Conservation (phyloP, 2,888 invertebrate genomes). For the Leptogaster cylindrica region DNA sequence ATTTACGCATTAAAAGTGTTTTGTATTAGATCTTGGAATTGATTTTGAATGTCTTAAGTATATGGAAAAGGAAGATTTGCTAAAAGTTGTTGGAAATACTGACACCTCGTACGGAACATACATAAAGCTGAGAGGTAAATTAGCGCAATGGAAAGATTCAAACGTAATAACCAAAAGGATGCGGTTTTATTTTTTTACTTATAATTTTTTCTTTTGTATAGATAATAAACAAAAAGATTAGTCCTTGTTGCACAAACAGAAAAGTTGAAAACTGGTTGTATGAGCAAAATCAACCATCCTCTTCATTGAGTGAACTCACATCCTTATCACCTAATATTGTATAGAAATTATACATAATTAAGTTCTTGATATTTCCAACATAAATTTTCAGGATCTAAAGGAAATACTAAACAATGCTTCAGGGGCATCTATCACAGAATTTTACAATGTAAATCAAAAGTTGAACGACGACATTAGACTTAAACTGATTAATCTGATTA, state of each 20-base stretch:
- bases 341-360: too few species aligned
- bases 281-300: not conserved
- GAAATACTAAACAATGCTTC: not conserved
- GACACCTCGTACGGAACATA: too few species aligned
- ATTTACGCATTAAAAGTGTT: too few species aligned
- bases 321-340: too few species aligned
- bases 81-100: not conserved
- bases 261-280: not conserved
- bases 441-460: not conserved
- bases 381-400: too few species aligned
- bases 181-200: too few species aligned
- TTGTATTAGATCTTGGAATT: not conserved
- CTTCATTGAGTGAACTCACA: too few species aligned
- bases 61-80: conserved; percentile 12
- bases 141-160: not conserved
- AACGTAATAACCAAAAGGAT: not conserved
- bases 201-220: too few species aligned
- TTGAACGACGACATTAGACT: not conserved
- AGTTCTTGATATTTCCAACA: too few species aligned
- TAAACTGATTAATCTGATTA: too few species aligned
- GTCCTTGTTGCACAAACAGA: too few species aligned
- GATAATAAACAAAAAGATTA: too few species aligned
- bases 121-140: not conserved
- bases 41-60: not conserved
- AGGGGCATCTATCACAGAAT: not conserved